These are phyloP conservation scores for Onychostruthus taczanowskii DNA, from an alignment of 2,113 vertebrate species.

Conservation along the genomic window DNA sequence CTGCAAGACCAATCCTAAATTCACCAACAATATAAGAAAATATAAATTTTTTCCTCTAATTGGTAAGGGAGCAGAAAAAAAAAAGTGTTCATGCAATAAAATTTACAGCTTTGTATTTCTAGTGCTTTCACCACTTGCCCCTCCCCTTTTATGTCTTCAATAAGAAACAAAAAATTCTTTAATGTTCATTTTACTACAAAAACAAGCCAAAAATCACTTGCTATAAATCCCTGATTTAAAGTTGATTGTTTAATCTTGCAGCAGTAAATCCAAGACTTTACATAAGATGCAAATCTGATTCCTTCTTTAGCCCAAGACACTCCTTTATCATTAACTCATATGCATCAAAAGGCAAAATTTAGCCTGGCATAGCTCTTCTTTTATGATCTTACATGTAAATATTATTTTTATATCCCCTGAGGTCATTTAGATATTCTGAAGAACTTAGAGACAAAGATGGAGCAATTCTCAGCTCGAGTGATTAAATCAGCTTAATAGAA, in stretches of 20 bases:
- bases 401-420: not conserved
- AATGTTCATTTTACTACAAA: not conserved
- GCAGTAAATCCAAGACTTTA: not conserved
- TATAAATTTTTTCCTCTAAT: not conserved
- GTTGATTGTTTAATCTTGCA: not conserved
- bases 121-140: not conserved
- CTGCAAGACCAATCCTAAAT: not conserved
- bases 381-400: slow-evolving; percentile 6
- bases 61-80: not conserved
- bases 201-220: not conserved
- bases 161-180: not conserved
- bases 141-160: not conserved
- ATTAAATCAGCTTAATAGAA: slow-evolving; percentile 18
- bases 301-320: not conserved
- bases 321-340: not conserved
- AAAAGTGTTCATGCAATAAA: not conserved
- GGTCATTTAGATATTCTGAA: not conserved
- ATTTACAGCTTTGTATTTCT: not conserved
- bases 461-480: not conserved
- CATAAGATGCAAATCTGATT: not conserved
- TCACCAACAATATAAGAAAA: not conserved
- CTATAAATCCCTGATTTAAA: not conserved
- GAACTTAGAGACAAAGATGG: slow-evolving; percentile 2
- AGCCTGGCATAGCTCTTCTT: not conserved
- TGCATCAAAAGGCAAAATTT: not conserved